These are phyloP conservation scores for Spinus pinus DNA, from an alignment of 2,797 vertebrate species.

Conservation along the genomic window DNA sequence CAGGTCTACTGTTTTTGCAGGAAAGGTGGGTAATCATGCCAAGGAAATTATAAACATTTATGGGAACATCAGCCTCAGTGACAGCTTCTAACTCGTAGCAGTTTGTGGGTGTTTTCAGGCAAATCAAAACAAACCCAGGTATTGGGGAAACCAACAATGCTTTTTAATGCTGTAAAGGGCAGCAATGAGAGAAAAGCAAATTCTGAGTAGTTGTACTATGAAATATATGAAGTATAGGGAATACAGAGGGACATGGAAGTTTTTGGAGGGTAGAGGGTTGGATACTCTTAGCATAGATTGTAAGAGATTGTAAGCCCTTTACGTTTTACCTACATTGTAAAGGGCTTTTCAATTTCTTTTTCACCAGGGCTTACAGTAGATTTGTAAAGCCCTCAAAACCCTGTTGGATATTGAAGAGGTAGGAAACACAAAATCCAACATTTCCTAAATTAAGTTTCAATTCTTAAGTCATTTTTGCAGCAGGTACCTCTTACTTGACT, in stretches of 20 bases:
- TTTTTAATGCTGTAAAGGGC: not conserved
- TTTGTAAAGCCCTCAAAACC: not conserved
- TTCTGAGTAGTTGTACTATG: not conserved
- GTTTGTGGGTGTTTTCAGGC: not conserved
- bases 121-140: not conserved
- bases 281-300: not conserved
- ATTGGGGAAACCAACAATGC: fast-evolving
- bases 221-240: not conserved
- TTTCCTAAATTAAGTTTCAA: not conserved
- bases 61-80: not conserved
- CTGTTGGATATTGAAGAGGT: not conserved
- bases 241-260: not conserved
- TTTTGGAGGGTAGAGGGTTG: fast-evolving
- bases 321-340: not conserved
- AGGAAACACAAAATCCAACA: not conserved
- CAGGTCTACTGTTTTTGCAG: not conserved
- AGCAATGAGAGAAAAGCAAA: not conserved
- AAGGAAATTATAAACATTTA: not conserved
- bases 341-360: not conserved
- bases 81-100: not conserved
- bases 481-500: not conserved
- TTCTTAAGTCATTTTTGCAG: not conserved
- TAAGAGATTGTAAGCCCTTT: not conserved
- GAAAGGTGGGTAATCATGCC: not conserved
- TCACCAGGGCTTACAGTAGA: not conserved